A percentile compares a stretch with the other conserved stretches of the same genome.
Conservation (phyloP, 2,797 vertebrate genomes). For the Lerista edwardsae region DNA sequence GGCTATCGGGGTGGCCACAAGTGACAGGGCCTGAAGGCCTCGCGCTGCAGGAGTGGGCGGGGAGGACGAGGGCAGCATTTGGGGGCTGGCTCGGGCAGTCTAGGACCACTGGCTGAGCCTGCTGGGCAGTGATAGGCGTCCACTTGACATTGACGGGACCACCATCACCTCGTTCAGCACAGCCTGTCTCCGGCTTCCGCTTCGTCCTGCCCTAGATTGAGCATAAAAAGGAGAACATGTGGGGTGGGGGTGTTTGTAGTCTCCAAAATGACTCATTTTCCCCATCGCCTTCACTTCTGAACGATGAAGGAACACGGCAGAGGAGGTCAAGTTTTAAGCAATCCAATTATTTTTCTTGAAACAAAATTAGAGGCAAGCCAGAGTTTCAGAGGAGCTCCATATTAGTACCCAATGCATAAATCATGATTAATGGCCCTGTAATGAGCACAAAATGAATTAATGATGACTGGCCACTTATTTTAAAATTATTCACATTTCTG, state of each 20-base stretch:
- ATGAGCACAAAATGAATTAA: constrained; percentile 73
- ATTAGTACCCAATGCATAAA: constrained; percentile 64
- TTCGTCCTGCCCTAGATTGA: constrained; percentile 21
- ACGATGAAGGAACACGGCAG: constrained; percentile 39
- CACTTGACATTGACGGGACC: not conserved
- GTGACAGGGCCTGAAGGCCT: too few species aligned
- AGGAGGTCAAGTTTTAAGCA: constrained; percentile 49
- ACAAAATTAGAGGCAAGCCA: constrained; percentile 60
- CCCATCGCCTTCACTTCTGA: constrained; percentile 28
- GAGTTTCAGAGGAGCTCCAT: constrained; percentile 48
- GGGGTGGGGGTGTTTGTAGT: not conserved
- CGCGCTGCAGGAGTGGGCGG: too few species aligned
- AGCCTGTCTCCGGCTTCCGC: not conserved
- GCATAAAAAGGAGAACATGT: not conserved
- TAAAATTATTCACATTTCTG: constrained; percentile 71
- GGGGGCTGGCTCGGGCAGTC: too few species aligned
- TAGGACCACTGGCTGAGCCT: too few species aligned
- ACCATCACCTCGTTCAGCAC: not conserved
- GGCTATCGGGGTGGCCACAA: too few species aligned
- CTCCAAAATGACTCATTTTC: constrained; percentile 32
- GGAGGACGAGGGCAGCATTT: too few species aligned
- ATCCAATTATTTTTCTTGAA: constrained; percentile 57
- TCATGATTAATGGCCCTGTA: constrained; percentile 69
- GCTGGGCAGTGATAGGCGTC: too few species aligned
- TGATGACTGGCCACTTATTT: constrained; percentile 68